Evolutionary conservation across 2,113 vertebrate species (phyloP).

Genomic region (Pampusana beccarii): DNA sequence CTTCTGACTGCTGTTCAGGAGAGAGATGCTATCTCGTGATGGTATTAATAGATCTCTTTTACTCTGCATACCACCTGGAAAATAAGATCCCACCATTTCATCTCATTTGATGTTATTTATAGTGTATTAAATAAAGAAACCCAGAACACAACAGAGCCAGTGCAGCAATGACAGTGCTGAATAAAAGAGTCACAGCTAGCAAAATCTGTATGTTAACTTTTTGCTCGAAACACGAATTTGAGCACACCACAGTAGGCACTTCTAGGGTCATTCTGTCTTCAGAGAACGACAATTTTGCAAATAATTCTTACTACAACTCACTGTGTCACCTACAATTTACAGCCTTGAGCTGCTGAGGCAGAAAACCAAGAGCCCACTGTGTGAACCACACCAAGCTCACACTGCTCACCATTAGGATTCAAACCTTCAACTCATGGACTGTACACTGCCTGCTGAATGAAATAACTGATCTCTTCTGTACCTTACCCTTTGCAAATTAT

Average conservation of each 20-base stretch:
- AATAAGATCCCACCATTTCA: background rate
- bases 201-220: background rate
- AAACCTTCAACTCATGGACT: background rate
- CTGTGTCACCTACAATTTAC: background rate
- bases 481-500: background rate
- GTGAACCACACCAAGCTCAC: background rate
- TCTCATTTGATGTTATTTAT: conserved; percentile 16
- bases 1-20: conserved; percentile 43
- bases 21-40: conserved; percentile 26
- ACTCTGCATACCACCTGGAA: conserved; percentile 5
- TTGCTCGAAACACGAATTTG: background rate
- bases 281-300: background rate
- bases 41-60: conserved; percentile 27
- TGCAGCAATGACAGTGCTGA: background rate
- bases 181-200: background rate
- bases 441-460: background rate
- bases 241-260: background rate
- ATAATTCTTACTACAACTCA: background rate
- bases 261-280: background rate
- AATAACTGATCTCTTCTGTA: background rate
- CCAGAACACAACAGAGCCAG: background rate
- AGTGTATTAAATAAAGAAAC: background rate
- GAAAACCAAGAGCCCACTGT: background rate
- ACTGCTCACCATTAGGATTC: background rate
- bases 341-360: background rate